phyloP scores from a whole-genome alignment of 2,113 vertebrate genomes.

The Tylochromis polylepis region DNA sequence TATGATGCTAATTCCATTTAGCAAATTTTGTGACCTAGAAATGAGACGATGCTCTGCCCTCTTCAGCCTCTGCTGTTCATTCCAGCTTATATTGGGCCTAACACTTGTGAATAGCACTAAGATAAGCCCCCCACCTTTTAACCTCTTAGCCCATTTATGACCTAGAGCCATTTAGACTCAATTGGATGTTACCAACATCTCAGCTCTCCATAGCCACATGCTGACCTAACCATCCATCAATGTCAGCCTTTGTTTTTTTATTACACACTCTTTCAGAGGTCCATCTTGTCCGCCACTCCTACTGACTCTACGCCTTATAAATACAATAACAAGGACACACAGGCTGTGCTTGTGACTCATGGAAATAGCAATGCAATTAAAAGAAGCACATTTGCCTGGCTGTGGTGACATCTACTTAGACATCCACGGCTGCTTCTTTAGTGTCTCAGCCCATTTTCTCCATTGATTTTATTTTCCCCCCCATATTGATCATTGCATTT shows the following conservation, averaged over 20 bases:
- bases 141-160: constrained; percentile 71
- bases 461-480: constrained; percentile 30
- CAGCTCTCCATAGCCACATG: constrained; percentile 46
- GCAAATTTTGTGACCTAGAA: not conserved
- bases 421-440: not conserved
- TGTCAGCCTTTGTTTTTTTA: constrained; percentile 60
- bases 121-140: constrained; percentile 57
- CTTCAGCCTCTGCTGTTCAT: constrained; percentile 1
- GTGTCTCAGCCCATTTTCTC: constrained; percentile 22
- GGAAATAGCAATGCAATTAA: constrained; percentile 40
- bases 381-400: constrained; percentile 23
- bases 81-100: constrained; percentile 48
- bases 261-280: constrained; percentile 55
- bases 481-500: constrained; percentile 28
- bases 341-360: constrained; percentile 25
- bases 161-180: constrained; percentile 66
- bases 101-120: constrained; percentile 41
- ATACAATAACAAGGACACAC: constrained; percentile 63
- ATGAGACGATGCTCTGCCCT: not conserved
- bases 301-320: constrained; percentile 50
- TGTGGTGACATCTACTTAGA: constrained; percentile 46
- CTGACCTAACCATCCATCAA: constrained; percentile 66
- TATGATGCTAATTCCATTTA: not conserved
- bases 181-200: constrained; percentile 71
- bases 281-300: constrained; percentile 53